Evolutionary conservation across 1,140 invertebrate genomes (phyloP).

Genomic region (Dendrolimus kikuchii): DNA sequence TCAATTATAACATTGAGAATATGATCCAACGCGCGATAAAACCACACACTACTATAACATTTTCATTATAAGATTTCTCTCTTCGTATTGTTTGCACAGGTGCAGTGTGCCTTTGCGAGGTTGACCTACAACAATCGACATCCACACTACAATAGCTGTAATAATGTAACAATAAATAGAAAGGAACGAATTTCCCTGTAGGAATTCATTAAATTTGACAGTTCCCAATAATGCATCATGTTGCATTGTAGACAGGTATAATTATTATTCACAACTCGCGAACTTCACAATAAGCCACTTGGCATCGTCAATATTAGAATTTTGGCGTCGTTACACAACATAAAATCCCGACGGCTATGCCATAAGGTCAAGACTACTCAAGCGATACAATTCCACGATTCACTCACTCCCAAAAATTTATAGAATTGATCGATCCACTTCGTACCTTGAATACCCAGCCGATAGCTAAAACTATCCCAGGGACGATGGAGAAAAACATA

Average conservation of each 20-base stretch:
- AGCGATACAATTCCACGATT: conserved; percentile 40
- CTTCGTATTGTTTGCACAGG: conserved; percentile 30
- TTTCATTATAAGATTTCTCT: conserved; percentile 39
- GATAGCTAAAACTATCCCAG: conserved; percentile 32
- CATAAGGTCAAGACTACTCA: conserved; percentile 58
- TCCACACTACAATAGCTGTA: too few relatives aligned
- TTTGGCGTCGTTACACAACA: conserved; percentile 67
- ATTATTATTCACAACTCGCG: conserved; percentile 19
- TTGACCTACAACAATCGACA: conserved; percentile 4
- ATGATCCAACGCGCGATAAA: conserved; percentile 17
- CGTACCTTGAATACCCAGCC: conserved; percentile 11
- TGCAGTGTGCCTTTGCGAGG: conserved; percentile 12
- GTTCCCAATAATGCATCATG: conserved; percentile 9
- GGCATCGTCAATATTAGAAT: conserved; percentile 40
- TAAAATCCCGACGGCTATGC: conserved; percentile 46
- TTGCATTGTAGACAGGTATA: conserved; percentile 6
- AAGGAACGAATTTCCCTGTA: conserved; percentile 24
- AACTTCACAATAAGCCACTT: conserved; percentile 33
- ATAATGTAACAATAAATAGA: conserved; percentile 2
- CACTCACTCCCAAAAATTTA: conserved; percentile 16
- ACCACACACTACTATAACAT: conserved; percentile 34
- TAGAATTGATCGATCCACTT: conserved; percentile 9
- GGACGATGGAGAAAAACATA: conserved; percentile 41
- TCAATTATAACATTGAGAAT: conserved; percentile 38
- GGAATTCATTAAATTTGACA: conserved; percentile 32